These are phyloP conservation scores for Pogonophryne albipinna DNA, from an alignment of 2,797 vertebrate genomes.

Conservation along the genomic window DNA sequence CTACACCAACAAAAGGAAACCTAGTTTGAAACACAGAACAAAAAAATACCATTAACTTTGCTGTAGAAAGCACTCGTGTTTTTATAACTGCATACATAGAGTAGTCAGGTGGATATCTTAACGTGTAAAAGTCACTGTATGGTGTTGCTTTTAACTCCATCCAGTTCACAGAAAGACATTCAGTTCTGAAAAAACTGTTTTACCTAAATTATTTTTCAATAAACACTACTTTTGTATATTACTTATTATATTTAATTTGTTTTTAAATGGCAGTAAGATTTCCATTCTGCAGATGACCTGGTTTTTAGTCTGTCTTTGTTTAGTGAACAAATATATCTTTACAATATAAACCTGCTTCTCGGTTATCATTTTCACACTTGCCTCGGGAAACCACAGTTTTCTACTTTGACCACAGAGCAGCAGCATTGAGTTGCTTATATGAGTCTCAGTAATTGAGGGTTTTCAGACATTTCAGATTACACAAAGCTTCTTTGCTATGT, in stretches of 20 bases:
- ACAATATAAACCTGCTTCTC: no score
- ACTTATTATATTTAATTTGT: no score
- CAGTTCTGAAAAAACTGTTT: not conserved
- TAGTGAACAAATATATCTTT: no score
- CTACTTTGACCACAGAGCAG: conserved; percentile 12
- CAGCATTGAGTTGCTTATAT: not conserved
- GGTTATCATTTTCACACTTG: conserved; percentile 7
- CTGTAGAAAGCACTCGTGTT: not conserved
- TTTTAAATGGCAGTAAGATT: no score
- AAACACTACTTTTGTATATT: no score
- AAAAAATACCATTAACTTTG: not conserved
- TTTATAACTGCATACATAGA: not conserved
- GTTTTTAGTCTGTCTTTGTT: no score
- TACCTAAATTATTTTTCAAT: no score
- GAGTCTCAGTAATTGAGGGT: not conserved
- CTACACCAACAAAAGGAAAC: not conserved
- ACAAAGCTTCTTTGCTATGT: not conserved
- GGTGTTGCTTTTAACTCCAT: conserved; percentile 1
- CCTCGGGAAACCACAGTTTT: not conserved
- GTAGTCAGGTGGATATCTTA: not conserved
- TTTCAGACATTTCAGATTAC: not conserved
- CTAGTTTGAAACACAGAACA: not conserved
- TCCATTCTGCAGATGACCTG: no score
- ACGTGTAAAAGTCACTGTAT: not conserved
- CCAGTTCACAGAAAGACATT: not conserved